These are phyloP conservation scores for Xiphophorus hellerii DNA, from an alignment of 2,113 vertebrate genomes.

Conservation along the genomic window DNA sequence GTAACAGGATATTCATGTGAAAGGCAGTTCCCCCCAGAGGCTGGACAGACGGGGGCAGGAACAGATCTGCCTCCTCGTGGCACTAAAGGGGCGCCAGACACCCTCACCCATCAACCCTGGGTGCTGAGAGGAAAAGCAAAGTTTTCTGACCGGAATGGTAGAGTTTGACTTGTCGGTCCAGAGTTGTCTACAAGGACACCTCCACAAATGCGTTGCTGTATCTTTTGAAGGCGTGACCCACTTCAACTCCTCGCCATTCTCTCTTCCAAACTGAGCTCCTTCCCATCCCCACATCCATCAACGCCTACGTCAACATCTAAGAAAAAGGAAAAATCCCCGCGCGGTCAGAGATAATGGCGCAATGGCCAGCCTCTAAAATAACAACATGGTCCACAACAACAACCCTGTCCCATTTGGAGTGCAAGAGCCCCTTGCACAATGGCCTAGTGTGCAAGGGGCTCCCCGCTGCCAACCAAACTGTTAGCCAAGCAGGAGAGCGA, in stretches of 20 bases:
- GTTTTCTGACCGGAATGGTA: constrained; percentile 40
- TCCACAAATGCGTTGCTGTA: constrained; percentile 50
- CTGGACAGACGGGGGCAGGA: constrained; percentile 42
- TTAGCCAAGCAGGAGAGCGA: constrained; percentile 59
- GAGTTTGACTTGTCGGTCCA: constrained; percentile 54
- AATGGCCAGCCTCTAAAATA: constrained; percentile 70
- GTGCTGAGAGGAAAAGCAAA: constrained; percentile 20
- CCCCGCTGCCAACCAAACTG: constrained; percentile 59
- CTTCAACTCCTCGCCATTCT: constrained; percentile 48
- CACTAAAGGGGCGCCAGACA: constrained; percentile 33
- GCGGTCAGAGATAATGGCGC: constrained; percentile 52
- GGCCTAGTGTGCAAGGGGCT: constrained; percentile 71
- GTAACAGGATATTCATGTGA: constrained; percentile 81
- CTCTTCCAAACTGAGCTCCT: constrained; percentile 29
- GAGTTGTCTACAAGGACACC: constrained; percentile 31
- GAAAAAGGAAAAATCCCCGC: constrained; percentile 39
- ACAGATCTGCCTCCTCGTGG: constrained; percentile 66
- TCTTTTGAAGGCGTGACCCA: constrained; percentile 67
- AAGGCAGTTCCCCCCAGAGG: constrained; percentile 60
- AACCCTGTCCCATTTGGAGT: constrained; percentile 67
- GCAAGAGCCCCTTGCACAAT: constrained; percentile 69
- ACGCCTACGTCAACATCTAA: constrained; percentile 45
- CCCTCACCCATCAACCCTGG: constrained; percentile 32
- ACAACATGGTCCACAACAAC: constrained; percentile 72
- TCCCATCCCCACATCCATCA: constrained; percentile 44